Conservation (phyloP, 2,113 vertebrate genomes). For the Tichodroma muraria region DNA sequence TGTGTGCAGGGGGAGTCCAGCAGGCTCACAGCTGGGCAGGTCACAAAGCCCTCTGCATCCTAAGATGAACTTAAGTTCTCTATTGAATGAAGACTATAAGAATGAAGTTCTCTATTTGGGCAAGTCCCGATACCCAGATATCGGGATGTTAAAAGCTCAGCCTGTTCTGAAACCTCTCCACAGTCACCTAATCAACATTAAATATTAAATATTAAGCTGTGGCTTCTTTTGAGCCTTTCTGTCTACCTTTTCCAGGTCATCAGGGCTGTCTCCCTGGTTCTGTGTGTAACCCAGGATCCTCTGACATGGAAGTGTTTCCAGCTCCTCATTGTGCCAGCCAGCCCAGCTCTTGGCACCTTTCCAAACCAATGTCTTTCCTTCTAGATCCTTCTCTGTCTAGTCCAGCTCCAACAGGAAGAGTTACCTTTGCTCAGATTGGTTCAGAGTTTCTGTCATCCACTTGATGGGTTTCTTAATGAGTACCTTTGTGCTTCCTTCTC, state of each 20-base stretch:
- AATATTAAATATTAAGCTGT: neutral
- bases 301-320: neutral
- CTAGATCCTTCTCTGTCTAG: no score
- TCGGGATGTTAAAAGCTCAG: neutral
- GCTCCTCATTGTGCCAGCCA: neutral
- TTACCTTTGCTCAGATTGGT: neutral
- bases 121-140: neutral
- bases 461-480: accelerated
- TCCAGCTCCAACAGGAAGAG: neutral
- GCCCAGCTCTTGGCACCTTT: neutral
- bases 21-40: accelerated
- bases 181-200: no score
- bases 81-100: no score
- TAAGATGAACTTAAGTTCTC: neutral
- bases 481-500: neutral
- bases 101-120: neutral
- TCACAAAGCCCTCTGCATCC: neutral
- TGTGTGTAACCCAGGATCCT: no score
- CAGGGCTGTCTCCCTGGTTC: neutral
- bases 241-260: neutral
- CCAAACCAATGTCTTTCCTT: neutral
- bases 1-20: neutral
- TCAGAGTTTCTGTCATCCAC: neutral
- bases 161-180: neutral
- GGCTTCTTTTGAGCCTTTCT: neutral